Evolutionary conservation across 2,797 vertebrate species (phyloP), one percentile per base, ranked within the genome.

Genomic region (Sardinella longiceps): DNA sequence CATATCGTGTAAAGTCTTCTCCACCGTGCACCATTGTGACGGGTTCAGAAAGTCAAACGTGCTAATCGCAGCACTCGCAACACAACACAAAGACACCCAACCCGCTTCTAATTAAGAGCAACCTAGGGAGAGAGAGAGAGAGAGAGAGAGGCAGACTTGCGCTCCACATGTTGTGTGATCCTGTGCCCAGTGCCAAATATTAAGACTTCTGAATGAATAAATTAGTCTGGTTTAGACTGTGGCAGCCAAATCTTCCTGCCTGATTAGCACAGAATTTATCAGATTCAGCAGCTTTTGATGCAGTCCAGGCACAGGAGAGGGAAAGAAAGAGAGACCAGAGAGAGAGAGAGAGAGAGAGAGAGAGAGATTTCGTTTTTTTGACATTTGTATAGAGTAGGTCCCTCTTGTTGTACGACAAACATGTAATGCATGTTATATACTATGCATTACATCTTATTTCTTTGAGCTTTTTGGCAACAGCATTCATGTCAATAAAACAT

Each of bases 161-260:
- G 46, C 56, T 86, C 89, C 88, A 87, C 87, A 88, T 91, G 88
- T 88, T 87, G 87, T 88, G 86, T 89, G 90, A 93, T 92, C 90
- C 90, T 84, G 87, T 48, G 86, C 88, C 89, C 60, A 85, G 87
- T 90, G 85, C 90, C 86, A 88, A 87, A 91, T 91, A 92, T 92
- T 91, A 92, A 88, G 89, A 91, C 87, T 92, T 92, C 91, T 91
- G 91, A 92, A 91, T 91, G 88, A 93, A 93, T 91, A 93, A 93
- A 91, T 93, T 91, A 93, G 88, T 51, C 50, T 25, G 33, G 43
- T 80, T 82, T 82, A 82, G 88, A 86, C 87, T 80, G 90, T 90
- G 88, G 91, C 87, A 85, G 86, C 83, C 82, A 91, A 91, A 91
- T 93, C 90, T 88, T 86, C 86, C 90, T 91, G 91, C 91, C 90